Evolutionary conservation across 2,797 vertebrate species (phyloP), one percentile per base, ranked within the genome.

Genomic region (Emys orbicularis): DNA sequence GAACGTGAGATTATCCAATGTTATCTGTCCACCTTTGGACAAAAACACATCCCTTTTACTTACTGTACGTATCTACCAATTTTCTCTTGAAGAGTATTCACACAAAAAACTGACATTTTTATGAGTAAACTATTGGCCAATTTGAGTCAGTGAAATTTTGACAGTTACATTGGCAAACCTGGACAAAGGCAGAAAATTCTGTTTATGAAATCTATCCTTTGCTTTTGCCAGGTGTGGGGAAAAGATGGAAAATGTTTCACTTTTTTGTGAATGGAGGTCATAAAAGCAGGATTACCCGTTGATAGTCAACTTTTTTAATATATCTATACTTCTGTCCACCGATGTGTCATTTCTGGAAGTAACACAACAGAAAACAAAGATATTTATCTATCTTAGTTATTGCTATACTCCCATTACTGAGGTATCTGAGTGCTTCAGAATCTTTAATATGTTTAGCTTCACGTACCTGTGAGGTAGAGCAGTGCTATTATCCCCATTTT

Each of bases 141-240:
- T 83, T 61, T 53, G 4, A 79, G 76, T 88, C 5, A 61, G 41
- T 31, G 65, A 3, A 0, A 31, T 81, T 83, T 81, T 81, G 49
- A 4, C n/a, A 79, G 13, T 72, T 79, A 13, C 19, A 47, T 41
- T 79, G 2, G 49, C n/a, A 1, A 8, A 54, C 49, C 65, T 10
- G 4, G 10, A 12, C 12, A 19, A 19, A 27, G 25, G 5, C 6
- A 11, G 2, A 23, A 72, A 90, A 88, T 65, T 10, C 0, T 0
- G 3, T 29, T 47, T 87, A 56, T 85, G 10, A 53, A 25, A 85
- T 83, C 8, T 2, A 79, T 31, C 27, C 74, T 31, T 68, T 95
- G 34, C 4, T 41, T 93, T 84, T 79, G 5, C 4, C 47, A 23
- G 1, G 0, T 77, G 2, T 27, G 41, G 29, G 2, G 21, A 85